phyloP scores from a whole-genome alignment of 2,888 invertebrate genomes.

The Sesia apiformis region DNA sequence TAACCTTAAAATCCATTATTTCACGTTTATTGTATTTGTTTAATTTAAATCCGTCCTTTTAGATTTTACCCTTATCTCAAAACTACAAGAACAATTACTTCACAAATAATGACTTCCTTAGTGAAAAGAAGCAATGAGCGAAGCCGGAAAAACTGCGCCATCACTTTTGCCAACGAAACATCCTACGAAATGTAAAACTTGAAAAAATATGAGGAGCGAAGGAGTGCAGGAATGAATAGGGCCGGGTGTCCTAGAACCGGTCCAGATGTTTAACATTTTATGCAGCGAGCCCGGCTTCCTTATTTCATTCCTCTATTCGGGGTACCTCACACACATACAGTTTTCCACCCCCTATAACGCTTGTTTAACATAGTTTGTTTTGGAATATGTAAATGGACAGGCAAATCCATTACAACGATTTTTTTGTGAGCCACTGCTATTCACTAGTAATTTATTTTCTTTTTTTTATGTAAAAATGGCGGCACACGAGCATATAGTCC shows the following conservation, averaged over 20 bases:
- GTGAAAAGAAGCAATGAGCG: too few species aligned
- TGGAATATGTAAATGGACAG: too few species aligned
- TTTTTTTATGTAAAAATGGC: neutral
- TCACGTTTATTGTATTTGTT: too few species aligned
- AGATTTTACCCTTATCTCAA: too few species aligned
- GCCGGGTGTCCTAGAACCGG: slow-evolving; percentile 33
- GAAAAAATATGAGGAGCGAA: slow-evolving; percentile 28
- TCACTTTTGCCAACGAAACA: slow-evolving; percentile 1
- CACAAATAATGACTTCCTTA: too few species aligned
- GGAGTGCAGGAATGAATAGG: slow-evolving; percentile 37
- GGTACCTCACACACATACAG: slow-evolving; percentile 1
- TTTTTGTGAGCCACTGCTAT: neutral
- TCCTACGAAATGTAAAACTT: slow-evolving; percentile 27
- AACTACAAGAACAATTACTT: too few species aligned
- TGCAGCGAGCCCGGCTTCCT: slow-evolving; percentile 15
- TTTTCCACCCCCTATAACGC: neutral
- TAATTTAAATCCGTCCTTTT: too few species aligned
- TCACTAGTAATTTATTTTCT: neutral
- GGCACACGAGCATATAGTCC: too few species aligned
- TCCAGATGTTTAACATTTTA: slow-evolving; percentile 49
- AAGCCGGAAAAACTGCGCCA: neutral
- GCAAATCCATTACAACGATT: neutral
- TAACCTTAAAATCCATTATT: too few species aligned
- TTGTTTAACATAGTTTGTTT: too few species aligned
- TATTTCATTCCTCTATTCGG: slow-evolving; percentile 12